Conservation (phyloP, 2,888 invertebrate genomes). For the Chloroclystis v-ata region DNA sequence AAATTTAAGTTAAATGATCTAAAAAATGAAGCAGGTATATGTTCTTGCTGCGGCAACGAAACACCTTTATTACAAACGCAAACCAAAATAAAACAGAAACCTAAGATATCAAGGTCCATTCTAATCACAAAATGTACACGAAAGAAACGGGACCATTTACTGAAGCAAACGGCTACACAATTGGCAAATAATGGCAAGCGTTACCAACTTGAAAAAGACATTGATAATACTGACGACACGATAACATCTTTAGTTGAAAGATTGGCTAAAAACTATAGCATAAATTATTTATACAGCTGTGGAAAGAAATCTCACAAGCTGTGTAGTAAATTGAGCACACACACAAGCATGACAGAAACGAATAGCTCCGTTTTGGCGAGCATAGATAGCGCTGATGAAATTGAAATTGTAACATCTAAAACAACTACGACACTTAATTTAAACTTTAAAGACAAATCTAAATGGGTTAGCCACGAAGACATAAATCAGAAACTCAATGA, state of each 20-base stretch:
- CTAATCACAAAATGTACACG: background rate
- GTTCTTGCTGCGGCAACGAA: background rate
- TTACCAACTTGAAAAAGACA: background rate
- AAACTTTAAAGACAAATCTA: too few relatives aligned
- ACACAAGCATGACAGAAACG: background rate
- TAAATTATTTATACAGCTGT: conserved; percentile 8
- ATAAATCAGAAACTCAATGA: conserved; percentile 29
- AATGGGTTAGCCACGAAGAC: too few relatives aligned
- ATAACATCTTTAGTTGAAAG: conserved; percentile 24
- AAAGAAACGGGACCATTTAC: background rate
- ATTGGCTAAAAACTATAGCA: conserved; percentile 20
- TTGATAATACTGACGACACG: conserved; percentile 13
- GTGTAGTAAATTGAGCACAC: background rate
- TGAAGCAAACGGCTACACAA: background rate
- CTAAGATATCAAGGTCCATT: background rate
- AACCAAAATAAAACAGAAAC: background rate
- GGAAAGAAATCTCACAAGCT: background rate
- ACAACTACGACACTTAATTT: too few relatives aligned
- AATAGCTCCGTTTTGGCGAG: background rate
- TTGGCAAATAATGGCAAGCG: background rate
- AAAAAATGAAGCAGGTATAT: too few relatives aligned
- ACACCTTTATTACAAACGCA: background rate
- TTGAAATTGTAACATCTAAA: background rate
- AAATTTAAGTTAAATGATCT: too few relatives aligned
- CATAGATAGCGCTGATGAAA: background rate